Evolutionary conservation across 2,888 invertebrate species (phyloP).

Genomic region (Philonicus albiceps): DNA sequence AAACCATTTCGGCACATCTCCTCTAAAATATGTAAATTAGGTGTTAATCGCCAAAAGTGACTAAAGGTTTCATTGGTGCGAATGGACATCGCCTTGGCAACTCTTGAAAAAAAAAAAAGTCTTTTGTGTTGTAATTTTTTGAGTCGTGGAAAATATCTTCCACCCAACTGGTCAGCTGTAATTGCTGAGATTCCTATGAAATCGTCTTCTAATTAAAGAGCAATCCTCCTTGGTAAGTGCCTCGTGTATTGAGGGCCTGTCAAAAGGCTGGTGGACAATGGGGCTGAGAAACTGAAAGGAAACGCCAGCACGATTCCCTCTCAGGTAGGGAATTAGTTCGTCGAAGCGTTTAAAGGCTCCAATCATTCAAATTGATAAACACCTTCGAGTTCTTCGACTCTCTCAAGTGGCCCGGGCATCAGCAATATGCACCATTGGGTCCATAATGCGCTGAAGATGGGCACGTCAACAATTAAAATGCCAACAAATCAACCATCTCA

Average conservation of each 20-base stretch:
- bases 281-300: not conserved
- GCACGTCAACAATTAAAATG: slow-evolving; percentile 41
- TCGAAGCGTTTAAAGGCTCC: slow-evolving; percentile 29
- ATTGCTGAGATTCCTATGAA: not conserved
- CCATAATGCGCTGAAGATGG: slow-evolving; percentile 2
- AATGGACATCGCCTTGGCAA: not conserved
- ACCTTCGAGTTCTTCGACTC: slow-evolving; percentile 7
- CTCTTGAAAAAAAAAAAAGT: not conserved
- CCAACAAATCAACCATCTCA: slow-evolving; percentile 37
- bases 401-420: slow-evolving; percentile 22
- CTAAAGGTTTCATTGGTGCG: not conserved
- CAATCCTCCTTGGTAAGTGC: not conserved
- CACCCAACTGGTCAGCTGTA: not conserved
- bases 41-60: slow-evolving; percentile 12
- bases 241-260: not conserved
- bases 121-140: not conserved
- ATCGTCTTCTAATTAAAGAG: slow-evolving; percentile 11
- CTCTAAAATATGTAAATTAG: slow-evolving; percentile 29
- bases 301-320: not conserved
- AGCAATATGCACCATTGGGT: not conserved
- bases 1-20: not conserved
- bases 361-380: slow-evolving; percentile 47
- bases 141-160: not conserved
- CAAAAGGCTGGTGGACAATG: not conserved
- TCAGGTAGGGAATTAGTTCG: slow-evolving; percentile 4